Evolutionary conservation across 2,797 vertebrate species (phyloP).

Genomic region (Anabas testudineus): DNA sequence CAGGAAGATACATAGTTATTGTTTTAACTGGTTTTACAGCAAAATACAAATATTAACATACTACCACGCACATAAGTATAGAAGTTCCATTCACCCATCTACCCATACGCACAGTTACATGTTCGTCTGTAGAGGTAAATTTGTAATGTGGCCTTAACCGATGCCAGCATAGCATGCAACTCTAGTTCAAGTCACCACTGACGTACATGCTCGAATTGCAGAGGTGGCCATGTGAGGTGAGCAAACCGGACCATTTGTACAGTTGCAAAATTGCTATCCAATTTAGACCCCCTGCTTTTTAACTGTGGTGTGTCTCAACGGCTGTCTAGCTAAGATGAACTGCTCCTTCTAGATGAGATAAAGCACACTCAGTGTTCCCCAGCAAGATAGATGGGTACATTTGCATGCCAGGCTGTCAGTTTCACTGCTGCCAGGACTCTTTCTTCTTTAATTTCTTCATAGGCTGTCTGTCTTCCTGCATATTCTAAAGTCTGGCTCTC

Average conservation of each 20-base stretch:
- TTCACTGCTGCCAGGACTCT: slow-evolving; percentile 49
- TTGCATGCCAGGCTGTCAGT: slow-evolving; percentile 71
- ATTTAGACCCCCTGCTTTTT: slow-evolving; percentile 59
- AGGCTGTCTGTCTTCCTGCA: slow-evolving; percentile 36
- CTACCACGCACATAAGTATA: background rate
- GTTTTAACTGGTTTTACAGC: slow-evolving; percentile 7
- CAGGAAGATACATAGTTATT: slow-evolving; percentile 8
- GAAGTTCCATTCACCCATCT: background rate
- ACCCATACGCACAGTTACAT: background rate
- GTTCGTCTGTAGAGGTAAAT: slow-evolving; percentile 6
- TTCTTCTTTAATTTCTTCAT: slow-evolving; percentile 56
- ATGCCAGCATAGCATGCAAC: slow-evolving; percentile 7
- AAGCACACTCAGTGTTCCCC: slow-evolving; percentile 73
- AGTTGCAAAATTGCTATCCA: slow-evolving; percentile 57
- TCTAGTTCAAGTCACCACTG: slow-evolving; percentile 24
- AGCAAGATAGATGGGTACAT: slow-evolving; percentile 76
- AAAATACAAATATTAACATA: slow-evolving; percentile 1
- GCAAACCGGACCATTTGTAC: slow-evolving; percentile 34
- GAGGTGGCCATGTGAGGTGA: slow-evolving; percentile 36
- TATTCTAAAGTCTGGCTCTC: slow-evolving; percentile 46
- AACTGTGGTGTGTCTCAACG: slow-evolving; percentile 63
- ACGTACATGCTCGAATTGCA: slow-evolving; percentile 9
- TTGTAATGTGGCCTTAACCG: background rate
- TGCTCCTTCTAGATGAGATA: slow-evolving; percentile 73
- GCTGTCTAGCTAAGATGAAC: slow-evolving; percentile 73